Evolutionary conservation across 2,888 invertebrate genomes (phyloP).

Genomic region (Megaustenia siamemsis): DNA sequence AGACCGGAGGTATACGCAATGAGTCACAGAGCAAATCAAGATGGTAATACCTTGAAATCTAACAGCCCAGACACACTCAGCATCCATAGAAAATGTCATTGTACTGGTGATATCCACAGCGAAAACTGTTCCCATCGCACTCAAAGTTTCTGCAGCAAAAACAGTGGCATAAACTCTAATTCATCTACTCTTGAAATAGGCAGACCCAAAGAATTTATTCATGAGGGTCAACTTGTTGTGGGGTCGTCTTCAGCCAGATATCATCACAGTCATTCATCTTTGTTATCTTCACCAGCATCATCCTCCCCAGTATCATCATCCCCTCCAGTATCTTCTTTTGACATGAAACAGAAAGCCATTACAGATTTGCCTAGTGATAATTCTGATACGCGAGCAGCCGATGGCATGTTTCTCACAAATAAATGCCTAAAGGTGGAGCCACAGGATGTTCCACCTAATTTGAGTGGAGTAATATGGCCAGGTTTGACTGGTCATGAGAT

Average conservation of each 20-base stretch:
- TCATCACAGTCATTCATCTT: conserved; percentile 14
- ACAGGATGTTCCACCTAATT: background rate
- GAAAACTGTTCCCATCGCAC: background rate
- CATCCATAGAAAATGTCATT: conserved; percentile 4
- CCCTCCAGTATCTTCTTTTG: conserved; percentile 18
- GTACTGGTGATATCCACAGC: background rate
- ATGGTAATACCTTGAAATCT: background rate
- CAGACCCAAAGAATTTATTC: background rate
- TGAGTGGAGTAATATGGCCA: background rate
- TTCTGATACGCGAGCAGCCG: background rate
- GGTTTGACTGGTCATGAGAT: conserved; percentile 2
- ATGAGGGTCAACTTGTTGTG: conserved; percentile 12
- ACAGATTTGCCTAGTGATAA: conserved; percentile 14
- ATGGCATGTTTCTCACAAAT: background rate
- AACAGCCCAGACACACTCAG: background rate
- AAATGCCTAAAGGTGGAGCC: conserved; percentile 33
- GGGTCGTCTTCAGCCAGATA: conserved; percentile 13
- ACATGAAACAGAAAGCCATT: conserved; percentile 21
- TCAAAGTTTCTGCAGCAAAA: background rate
- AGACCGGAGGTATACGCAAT: background rate
- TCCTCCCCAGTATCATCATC: conserved; percentile 16
- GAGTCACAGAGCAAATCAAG: background rate
- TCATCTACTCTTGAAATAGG: conserved; percentile 1
- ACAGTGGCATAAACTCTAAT: background rate
- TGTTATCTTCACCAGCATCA: conserved; percentile 10